Percentiles rank a stretch among this genome's conserved stretches.
phyloP scores from a whole-genome alignment of 2,113 vertebrate genomes.

The Cyanocitta stelleri region DNA sequence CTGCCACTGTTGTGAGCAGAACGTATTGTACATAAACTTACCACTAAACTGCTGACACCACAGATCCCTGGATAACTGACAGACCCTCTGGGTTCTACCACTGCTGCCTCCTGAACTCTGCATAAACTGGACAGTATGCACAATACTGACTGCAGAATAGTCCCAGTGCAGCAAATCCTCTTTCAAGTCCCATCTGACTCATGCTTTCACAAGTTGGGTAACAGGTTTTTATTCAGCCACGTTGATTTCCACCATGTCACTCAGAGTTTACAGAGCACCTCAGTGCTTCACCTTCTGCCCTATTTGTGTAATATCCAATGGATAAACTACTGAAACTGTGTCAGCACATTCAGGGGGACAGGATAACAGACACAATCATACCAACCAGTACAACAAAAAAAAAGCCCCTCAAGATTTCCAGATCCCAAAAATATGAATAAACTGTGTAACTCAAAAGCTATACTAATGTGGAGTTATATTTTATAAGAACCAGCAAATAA shows the following conservation, averaged over 20 bases:
- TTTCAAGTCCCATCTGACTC: not conserved
- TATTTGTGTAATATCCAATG: not conserved
- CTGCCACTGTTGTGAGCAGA: not conserved
- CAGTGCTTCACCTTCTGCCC: not conserved
- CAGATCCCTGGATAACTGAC: not conserved
- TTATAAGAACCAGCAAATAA: not conserved
- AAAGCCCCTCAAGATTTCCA: not conserved
- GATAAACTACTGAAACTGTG: not conserved
- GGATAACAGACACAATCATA: not conserved
- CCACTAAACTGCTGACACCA: not conserved
- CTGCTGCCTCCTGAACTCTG: not conserved
- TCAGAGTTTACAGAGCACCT: not conserved
- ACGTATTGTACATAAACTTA: not conserved
- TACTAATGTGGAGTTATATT: not conserved
- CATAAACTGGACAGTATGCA: not conserved
- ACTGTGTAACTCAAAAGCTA: not conserved
- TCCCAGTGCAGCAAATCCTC: not conserved
- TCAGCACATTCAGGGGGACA: not conserved
- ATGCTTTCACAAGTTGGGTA: not conserved
- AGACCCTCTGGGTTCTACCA: not conserved
- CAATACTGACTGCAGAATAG: not conserved
- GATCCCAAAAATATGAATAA: not conserved
- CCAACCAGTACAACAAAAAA: not conserved
- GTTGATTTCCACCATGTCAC: not conserved
- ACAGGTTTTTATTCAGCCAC: not conserved